A percentile compares a stretch with the other conserved stretches of the same genome.
Conservation (phyloP, 2,797 vertebrate species). For the Sitta carolinensis region DNA sequence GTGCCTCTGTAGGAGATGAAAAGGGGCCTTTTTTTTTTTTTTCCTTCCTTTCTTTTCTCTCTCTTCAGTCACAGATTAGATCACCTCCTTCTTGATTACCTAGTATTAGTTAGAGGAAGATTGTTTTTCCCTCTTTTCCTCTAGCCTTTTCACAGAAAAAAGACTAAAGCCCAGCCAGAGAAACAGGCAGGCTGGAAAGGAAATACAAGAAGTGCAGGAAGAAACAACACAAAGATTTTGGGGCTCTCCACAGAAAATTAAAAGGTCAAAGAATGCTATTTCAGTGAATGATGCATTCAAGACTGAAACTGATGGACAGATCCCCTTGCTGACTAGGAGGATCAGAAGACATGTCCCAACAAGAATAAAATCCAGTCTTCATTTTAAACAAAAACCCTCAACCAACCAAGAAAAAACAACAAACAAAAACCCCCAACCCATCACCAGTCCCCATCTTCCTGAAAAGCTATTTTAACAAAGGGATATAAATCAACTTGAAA, state of each 20-base stretch:
- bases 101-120: not conserved
- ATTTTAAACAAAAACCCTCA: not conserved
- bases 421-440: not conserved
- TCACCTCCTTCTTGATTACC: slow-evolving; percentile 1
- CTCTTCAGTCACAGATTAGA: not conserved
- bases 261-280: not conserved
- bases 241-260: not conserved
- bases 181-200: slow-evolving; percentile 11
- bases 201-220: not conserved
- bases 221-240: not conserved
- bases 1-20: slow-evolving; percentile 51
- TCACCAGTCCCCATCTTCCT: not conserved
- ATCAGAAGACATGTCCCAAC: slow-evolving; percentile 4
- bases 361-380: not conserved
- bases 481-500: not conserved
- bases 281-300: not conserved
- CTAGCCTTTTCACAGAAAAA: not conserved
- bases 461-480: not conserved
- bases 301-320: not conserved
- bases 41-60: not conserved
- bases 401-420: not conserved
- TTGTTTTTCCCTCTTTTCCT: not conserved
- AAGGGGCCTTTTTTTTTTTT: not conserved
- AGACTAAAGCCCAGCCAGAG: slow-evolving; percentile 13
- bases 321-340: not conserved